A percentile compares a stretch with the other conserved stretches of the same genome.
Evolutionary conservation across 2,113 vertebrate species (phyloP).

Genomic region (Nothoprocta pentlandii): DNA sequence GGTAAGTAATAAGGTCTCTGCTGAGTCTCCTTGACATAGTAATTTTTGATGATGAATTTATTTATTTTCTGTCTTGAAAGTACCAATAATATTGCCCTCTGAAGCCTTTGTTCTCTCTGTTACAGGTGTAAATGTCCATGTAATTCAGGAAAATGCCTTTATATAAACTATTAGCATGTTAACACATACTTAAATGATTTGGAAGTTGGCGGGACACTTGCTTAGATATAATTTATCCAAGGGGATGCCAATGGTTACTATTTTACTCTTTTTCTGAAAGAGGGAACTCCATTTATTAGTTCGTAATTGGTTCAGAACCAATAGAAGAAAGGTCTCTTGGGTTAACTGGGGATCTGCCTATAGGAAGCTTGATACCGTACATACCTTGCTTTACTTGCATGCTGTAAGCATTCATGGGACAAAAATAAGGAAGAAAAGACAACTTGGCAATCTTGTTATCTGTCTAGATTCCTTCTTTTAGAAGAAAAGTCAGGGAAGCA

Average conservation of each 20-base stretch:
- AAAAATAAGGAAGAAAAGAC: not conserved
- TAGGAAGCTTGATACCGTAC: not conserved
- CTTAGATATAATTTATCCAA: not conserved
- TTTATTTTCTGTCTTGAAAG: not conserved
- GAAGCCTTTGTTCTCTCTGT: not conserved
- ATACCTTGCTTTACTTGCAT: not conserved
- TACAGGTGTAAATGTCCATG: not conserved
- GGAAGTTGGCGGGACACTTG: not conserved
- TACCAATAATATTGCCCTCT: not conserved
- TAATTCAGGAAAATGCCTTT: not conserved
- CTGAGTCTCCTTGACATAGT: too few species aligned
- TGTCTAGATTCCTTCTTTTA: not conserved
- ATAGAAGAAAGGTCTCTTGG: not conserved
- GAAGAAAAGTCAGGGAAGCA: not conserved
- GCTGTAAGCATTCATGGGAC: not conserved
- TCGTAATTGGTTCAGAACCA: too few species aligned
- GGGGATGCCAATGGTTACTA: fast-evolving
- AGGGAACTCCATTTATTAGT: not conserved
- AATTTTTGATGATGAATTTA: too few species aligned
- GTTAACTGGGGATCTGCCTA: not conserved
- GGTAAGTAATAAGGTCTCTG: too few species aligned
- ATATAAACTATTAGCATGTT: not conserved
- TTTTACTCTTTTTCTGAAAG: not conserved
- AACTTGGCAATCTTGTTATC: not conserved
- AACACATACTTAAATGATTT: not conserved